phyloP scores from a whole-genome alignment of 2,113 vertebrate species.

The Puffinus mauretanicus region DNA sequence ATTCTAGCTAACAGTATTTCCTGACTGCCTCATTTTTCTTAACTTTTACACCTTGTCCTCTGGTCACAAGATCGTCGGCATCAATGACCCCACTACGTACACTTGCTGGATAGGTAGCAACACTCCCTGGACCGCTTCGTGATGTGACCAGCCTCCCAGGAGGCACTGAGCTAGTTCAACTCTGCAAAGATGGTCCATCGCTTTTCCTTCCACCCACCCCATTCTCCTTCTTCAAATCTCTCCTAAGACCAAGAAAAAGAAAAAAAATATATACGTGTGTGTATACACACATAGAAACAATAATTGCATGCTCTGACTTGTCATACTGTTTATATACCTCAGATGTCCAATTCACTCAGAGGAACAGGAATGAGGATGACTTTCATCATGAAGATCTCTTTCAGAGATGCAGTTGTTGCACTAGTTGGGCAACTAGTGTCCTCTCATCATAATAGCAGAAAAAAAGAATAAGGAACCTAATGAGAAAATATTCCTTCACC shows the following conservation, averaged over 20 bases:
- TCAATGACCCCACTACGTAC: not conserved
- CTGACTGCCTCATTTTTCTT: not conserved
- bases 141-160: not conserved
- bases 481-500: not conserved
- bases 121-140: not conserved
- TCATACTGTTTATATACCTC: not conserved
- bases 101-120: not conserved
- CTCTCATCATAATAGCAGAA: not conserved
- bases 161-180: not conserved
- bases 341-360: not conserved
- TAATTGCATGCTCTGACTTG: not conserved
- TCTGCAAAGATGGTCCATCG: not conserved
- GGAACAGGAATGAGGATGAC: not conserved
- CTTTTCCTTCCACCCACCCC: not conserved
- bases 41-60: not conserved
- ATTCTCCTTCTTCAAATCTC: not conserved
- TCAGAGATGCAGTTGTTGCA: not conserved
- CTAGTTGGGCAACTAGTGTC: not conserved
- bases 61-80: not conserved
- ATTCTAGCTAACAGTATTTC: not conserved
- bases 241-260: not conserved
- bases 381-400: not conserved
- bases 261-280: accelerated
- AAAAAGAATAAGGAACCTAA: not conserved
- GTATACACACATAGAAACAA: not conserved